A percentile compares a stretch with the other conserved stretches of the same genome.
Evolutionary conservation across 1,140 invertebrate genomes (phyloP).

Genomic region (Brachionus asplanchnoidis): DNA sequence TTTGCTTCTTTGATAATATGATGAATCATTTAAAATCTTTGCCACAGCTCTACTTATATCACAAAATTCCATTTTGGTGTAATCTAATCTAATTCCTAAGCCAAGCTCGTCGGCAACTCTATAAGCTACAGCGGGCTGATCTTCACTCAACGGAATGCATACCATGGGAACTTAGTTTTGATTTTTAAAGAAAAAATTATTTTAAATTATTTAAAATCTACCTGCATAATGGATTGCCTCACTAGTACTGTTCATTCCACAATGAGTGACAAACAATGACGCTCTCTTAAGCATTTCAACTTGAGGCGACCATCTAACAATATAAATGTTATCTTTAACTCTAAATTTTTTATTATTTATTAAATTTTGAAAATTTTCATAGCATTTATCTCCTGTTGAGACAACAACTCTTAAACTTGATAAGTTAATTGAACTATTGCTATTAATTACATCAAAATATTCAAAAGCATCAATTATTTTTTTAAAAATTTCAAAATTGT

Average conservation of each 20-base stretch:
- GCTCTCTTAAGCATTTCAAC: slow-evolving; percentile 37
- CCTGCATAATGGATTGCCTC: slow-evolving; percentile 71
- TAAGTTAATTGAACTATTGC: neutral
- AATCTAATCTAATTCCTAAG: slow-evolving; percentile 30
- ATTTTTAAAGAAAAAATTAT: neutral
- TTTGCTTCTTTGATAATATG: neutral
- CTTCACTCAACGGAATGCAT: slow-evolving; percentile 64
- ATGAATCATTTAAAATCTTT: neutral
- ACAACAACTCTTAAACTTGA: neutral
- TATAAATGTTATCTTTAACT: neutral
- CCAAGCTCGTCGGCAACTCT: slow-evolving; percentile 39
- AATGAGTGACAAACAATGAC: slow-evolving; percentile 71
- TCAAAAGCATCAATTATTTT: slow-evolving; percentile 40
- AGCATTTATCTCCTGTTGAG: neutral
- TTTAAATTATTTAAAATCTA: neutral
- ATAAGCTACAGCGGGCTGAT: slow-evolving; percentile 47
- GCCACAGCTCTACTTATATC: neutral
- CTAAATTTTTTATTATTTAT: neutral
- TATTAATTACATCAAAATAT: neutral
- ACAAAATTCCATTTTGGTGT: neutral
- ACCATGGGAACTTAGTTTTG: slow-evolving; percentile 63
- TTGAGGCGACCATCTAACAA: slow-evolving; percentile 48
- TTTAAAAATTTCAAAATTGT: slow-evolving; percentile 38
- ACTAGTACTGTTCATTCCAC: slow-evolving; percentile 71
- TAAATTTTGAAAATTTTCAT: neutral